Evolutionary conservation across 2,797 vertebrate genomes (phyloP).

Genomic region (Mormyrus proboscirostris): DNA sequence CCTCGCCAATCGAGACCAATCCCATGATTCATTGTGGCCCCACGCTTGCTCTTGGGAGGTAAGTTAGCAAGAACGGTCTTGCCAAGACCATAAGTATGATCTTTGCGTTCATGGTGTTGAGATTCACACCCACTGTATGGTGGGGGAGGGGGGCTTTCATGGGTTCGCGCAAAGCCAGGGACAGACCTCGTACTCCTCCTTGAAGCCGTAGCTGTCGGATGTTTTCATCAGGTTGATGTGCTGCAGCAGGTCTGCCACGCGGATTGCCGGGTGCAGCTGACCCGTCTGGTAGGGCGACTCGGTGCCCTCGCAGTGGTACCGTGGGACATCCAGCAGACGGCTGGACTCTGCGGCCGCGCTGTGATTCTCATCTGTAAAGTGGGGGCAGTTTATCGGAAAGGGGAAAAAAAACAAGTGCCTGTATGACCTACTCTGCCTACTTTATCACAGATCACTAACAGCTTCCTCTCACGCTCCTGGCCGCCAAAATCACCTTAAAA

Average conservation of each 20-base stretch:
- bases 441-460: not conserved
- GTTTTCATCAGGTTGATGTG: slow-evolving; percentile 99
- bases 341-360: slow-evolving; percentile 85
- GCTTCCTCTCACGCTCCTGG: not conserved
- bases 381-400: not conserved
- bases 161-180: not conserved
- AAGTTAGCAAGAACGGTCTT: not conserved
- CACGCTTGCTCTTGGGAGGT: not conserved
- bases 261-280: slow-evolving; percentile 93
- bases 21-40: not conserved
- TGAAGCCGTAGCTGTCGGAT: slow-evolving; percentile 98
- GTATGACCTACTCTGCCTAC: not conserved
- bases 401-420: not conserved
- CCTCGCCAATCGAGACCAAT: not conserved
- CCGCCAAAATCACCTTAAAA: not conserved
- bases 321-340: slow-evolving; percentile 86
- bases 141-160: not conserved
- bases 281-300: slow-evolving; percentile 97
- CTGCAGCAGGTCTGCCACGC: slow-evolving; percentile 93
- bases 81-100: not conserved
- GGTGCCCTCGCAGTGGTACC: slow-evolving; percentile 92
- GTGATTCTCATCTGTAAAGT: slow-evolving; percentile 86
- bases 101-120: not conserved
- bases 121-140: not conserved
- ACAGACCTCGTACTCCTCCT: slow-evolving; percentile 96